Evolutionary conservation across 2,888 invertebrate species (phyloP), one percentile per base, ranked within the genome.

Genomic region (Tachina grossa): DNA sequence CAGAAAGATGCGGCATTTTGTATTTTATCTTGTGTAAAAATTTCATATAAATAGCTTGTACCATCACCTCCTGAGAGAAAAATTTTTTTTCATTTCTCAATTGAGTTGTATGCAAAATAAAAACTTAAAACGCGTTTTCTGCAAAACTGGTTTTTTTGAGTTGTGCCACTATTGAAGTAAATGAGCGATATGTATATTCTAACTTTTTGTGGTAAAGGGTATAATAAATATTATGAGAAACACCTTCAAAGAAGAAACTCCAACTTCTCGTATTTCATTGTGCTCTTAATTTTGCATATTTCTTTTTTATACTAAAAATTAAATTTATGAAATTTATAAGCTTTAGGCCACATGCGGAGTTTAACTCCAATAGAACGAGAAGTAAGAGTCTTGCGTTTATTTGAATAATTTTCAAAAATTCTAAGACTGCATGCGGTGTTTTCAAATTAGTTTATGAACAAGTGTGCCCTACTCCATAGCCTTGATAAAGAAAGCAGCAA

Each of bases 401-500:
- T 66, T 66, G 8, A 16, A 65, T 47, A 19, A 45, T 45, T 78
- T 41, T 19, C 31, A 45, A 61, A 65, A 75, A 57, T 78, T 69
- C 51, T 22, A 61, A 65, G 85, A 85, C 85, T 79, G 71, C 85
- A 80, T 83, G 85, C 83, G 85, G 85, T 51, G 85, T 63, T 83
- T 83, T 72, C 13, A 85, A 83, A 85, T 80, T 85, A 68, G 61
- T 80, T 85, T 85, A 72, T 59, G 11, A 55, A 61, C 45, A 75
- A 31, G 51, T 55, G 22, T 68, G 51, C 51, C 43, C 45, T 14
- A 45, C 47, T 41, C 14, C 14, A 55, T 9, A 65, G 3, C 16
- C 13, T 16, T 13, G 39, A 41, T 31, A 55, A 22, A 14, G 39
- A 68, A 75, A 47, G 41, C 2, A 16, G 16, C 11, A 69, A 43